Conservation (phyloP, 1,140 invertebrate species). For the Lasioglossum baleicum region DNA sequence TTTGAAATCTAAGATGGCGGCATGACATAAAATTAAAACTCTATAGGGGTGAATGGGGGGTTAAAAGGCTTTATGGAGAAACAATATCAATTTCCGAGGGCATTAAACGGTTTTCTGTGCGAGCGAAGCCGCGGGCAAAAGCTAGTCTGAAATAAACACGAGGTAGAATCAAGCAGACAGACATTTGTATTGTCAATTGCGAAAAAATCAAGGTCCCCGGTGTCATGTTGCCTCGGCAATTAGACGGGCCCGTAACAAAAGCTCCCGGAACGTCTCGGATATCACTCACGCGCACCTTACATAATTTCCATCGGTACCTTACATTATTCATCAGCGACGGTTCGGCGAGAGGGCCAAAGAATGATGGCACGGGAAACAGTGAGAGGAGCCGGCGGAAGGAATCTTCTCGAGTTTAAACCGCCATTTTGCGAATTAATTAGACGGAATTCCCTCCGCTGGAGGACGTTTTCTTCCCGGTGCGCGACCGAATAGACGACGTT, state of each 20-base stretch:
- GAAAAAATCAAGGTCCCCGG: background rate
- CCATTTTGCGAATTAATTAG: conserved; percentile 57
- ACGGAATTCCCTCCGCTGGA: background rate
- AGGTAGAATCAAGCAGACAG: too few relatives aligned
- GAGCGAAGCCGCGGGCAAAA: too few relatives aligned
- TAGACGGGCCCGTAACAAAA: background rate
- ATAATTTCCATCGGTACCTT: conserved; percentile 14
- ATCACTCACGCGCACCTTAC: conserved; percentile 26
- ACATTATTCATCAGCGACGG: conserved; percentile 42
- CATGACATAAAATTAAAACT: too few relatives aligned
- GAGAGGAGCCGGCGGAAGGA: conserved; percentile 10
- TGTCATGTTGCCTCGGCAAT: conserved; percentile 13
- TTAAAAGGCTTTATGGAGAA: too few relatives aligned
- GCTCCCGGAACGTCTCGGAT: background rate
- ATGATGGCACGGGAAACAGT: background rate
- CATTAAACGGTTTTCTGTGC: too few relatives aligned
- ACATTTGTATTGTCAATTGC: too few relatives aligned
- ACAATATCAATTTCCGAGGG: too few relatives aligned
- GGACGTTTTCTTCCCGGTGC: background rate
- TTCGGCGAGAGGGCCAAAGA: conserved; percentile 6
- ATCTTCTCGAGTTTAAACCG: conserved; percentile 39
- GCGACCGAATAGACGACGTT: background rate
- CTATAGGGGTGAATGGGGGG: too few relatives aligned
- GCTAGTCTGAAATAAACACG: too few relatives aligned
- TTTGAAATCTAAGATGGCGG: too few relatives aligned